These are phyloP conservation scores for Blastobasis adustella DNA, from an alignment of 2,888 invertebrate genomes.

Conservation along the genomic window DNA sequence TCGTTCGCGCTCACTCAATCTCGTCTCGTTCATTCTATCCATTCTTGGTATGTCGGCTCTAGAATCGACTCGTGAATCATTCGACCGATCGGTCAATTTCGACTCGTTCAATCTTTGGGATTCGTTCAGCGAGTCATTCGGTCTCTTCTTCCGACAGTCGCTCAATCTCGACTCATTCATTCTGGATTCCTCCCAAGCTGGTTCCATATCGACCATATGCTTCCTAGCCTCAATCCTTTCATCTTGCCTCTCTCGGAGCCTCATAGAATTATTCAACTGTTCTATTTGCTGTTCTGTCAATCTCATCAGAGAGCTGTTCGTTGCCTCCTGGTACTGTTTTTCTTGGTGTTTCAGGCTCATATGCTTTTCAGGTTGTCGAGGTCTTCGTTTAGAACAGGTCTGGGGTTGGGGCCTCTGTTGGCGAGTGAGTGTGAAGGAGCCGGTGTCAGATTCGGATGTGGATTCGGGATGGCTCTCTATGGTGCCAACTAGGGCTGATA, in stretches of 20 bases:
- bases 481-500: conserved; percentile 63
- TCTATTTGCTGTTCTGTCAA: conserved; percentile 38
- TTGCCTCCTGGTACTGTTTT: conserved; percentile 37
- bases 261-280: conserved; percentile 32
- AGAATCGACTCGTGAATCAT: conserved; percentile 23
- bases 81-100: conserved; percentile 22
- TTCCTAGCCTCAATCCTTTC: conserved; percentile 7
- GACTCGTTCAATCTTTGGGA: conserved; percentile 19
- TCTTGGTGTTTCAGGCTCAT: conserved; percentile 34
- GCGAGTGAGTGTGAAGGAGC: conserved; percentile 59
- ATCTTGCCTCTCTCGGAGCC: conserved; percentile 13
- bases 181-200: conserved; percentile 12
- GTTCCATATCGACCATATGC: too few species aligned
- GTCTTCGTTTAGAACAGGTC: conserved; percentile 55
- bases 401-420: conserved; percentile 64
- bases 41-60: conserved; percentile 21
- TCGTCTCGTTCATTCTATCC: conserved; percentile 21
- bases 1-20: conserved; percentile 3
- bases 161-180: conserved; percentile 25
- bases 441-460: conserved; percentile 64
- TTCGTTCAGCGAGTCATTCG: conserved; percentile 18
- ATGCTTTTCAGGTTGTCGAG: conserved; percentile 47
- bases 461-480: conserved; percentile 68
- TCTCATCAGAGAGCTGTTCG: conserved; percentile 26
- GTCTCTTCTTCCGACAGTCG: conserved; percentile 19